A percentile compares a stretch with the other conserved stretches of the same genome.
phyloP scores from a whole-genome alignment of 1,140 invertebrate species.

The Papilio polyxenes region DNA sequence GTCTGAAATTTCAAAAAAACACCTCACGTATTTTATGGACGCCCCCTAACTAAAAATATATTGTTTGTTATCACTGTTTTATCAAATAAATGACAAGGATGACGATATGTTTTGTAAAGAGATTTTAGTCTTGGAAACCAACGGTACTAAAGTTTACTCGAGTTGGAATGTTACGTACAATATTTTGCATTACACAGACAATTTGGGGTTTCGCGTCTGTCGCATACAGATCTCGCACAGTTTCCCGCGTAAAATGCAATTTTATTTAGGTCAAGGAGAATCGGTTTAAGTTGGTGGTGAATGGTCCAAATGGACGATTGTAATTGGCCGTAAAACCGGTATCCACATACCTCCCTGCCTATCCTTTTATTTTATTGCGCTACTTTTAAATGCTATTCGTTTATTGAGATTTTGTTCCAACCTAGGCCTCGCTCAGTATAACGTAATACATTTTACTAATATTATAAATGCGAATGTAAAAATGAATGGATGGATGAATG shows the following conservation, averaged over 20 bases:
- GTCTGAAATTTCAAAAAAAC: no score
- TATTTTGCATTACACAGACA: conserved; percentile 5
- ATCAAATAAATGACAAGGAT: no score
- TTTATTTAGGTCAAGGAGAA: conserved; percentile 32
- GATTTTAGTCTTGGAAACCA: no score
- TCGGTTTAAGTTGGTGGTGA: conserved; percentile 24
- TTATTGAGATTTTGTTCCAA: conserved; percentile 19
- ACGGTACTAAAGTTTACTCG: background rate
- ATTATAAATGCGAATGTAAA: no score
- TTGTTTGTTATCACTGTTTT: no score
- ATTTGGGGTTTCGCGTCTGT: conserved; percentile 22
- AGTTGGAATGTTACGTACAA: background rate
- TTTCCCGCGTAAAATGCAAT: conserved; percentile 28
- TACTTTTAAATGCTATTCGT: conserved; percentile 14
- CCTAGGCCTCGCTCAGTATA: background rate
- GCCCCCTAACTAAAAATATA: no score
- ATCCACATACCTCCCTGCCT: conserved; percentile 8
- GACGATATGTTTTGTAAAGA: no score
- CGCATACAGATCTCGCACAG: background rate
- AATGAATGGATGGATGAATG: no score
- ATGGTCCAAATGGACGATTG: conserved; percentile 31
- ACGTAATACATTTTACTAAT: background rate
- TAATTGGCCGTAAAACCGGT: conserved; percentile 34
- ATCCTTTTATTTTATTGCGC: conserved; percentile 30
- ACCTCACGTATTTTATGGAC: no score